A percentile compares a stretch with the other conserved stretches of the same genome.
Conservation (phyloP, 2,888 invertebrate genomes). For the Tillus elongatus region DNA sequence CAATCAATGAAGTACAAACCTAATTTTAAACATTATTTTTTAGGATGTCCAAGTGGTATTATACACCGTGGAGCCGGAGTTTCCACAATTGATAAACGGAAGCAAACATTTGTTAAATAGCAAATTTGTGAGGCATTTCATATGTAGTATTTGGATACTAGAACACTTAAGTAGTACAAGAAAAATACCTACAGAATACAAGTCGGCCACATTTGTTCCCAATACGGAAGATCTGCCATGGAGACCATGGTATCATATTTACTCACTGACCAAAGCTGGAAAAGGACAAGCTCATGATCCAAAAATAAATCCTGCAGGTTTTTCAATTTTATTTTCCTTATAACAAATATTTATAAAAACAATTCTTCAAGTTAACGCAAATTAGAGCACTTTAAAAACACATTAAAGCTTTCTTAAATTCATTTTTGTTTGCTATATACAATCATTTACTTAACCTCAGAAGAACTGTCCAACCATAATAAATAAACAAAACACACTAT, state of each 20-base stretch:
- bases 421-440: not conserved
- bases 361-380: too few relatives aligned
- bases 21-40: too few relatives aligned
- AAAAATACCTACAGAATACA: slow-evolving; percentile 35
- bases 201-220: slow-evolving; percentile 30
- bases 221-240: slow-evolving; percentile 30
- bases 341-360: too few relatives aligned
- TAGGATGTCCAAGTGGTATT: too few relatives aligned
- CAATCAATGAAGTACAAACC: too few relatives aligned
- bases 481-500: too few relatives aligned
- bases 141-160: slow-evolving; percentile 37
- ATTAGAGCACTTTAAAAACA: too few relatives aligned
- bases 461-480: too few relatives aligned
- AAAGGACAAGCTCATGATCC: slow-evolving; percentile 37
- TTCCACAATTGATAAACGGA: slow-evolving; percentile 35
- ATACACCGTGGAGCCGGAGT: too few relatives aligned
- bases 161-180: slow-evolving; percentile 35
- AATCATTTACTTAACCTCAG: not conserved
- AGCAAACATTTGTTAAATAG: slow-evolving; percentile 39
- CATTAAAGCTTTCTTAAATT: too few relatives aligned
- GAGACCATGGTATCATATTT: slow-evolving; percentile 44
- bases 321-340: too few relatives aligned
- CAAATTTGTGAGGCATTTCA: slow-evolving; percentile 38
- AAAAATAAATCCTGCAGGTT: slow-evolving; percentile 33
- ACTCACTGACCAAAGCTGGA: slow-evolving; percentile 39